phyloP scores from a whole-genome alignment of 2,113 vertebrate genomes.

The Cyanoderma ruficeps region DNA sequence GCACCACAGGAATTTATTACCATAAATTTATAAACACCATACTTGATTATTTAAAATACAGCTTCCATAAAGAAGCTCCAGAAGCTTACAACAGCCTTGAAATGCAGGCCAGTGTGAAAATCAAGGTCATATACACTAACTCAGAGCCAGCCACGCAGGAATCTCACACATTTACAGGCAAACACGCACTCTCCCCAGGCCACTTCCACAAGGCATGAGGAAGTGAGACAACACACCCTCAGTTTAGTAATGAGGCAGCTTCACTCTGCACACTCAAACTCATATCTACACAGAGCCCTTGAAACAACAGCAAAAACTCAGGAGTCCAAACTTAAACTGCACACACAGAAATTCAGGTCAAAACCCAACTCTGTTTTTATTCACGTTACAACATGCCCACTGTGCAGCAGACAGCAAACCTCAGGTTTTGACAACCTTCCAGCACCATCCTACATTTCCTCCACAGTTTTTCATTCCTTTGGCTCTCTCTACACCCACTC shows the following conservation, averaged over 20 bases:
- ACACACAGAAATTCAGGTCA: constrained; percentile 6
- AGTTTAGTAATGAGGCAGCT: background rate
- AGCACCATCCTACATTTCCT: constrained; percentile 54
- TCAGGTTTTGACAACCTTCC: constrained; percentile 51
- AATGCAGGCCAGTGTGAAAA: background rate
- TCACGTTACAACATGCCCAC: constrained; percentile 47
- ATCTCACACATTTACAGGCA: background rate
- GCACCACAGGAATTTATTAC: background rate
- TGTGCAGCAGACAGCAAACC: background rate
- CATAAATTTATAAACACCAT: background rate
- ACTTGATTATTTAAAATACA: background rate
- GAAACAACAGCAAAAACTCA: background rate
- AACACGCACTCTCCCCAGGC: background rate
- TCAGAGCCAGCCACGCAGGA: background rate
- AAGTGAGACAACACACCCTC: background rate
- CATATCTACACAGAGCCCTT: background rate
- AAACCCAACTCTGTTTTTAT: background rate
- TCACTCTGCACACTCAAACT: background rate
- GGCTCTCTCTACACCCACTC: constrained; percentile 56
- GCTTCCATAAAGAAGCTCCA: background rate
- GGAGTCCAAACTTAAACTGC: background rate
- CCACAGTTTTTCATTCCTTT: constrained; percentile 52
- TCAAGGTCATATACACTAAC: background rate
- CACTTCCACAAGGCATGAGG: background rate
- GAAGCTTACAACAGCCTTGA: background rate